Evolutionary conservation across 2,113 vertebrate genomes (phyloP), one percentile per base, ranked within the genome.

Genomic region (Stercorarius parasiticus): DNA sequence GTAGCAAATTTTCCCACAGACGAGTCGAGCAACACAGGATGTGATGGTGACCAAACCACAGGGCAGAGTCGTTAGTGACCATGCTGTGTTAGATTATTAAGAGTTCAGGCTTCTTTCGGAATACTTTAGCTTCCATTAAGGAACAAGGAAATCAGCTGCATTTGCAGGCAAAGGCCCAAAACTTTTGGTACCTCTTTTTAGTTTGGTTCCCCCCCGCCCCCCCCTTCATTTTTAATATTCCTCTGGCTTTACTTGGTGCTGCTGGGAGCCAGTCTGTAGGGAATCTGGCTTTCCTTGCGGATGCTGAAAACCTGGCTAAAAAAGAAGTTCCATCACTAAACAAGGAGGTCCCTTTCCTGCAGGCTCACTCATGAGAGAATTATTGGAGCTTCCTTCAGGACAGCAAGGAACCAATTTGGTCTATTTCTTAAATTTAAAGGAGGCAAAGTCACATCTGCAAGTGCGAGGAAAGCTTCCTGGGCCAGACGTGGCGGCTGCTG

Each of bases 1-100:
- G 27, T 0, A 34, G 23, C 1, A 5, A 2, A 1, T 2, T 34
- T 53, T 70, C 30, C 27, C 64, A 13, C 34, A 26, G 69, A 17
- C 11, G 4, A 1, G 32, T 5, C 6, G 59, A 42, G 87, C 1
- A 55, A 62, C 7, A 1, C 21, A 1, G 66, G 49, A 3, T 4
- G 53, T 1, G 55, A 10, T 11, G 59, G 17, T 6, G 65, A 21
- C 15, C 13, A 7, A 30, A 23, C 18, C 19, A 3, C 40, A 5
- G 70, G 77, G 82, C 43, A 29, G 52, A 38, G 78, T 34, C 7
- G 1, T 12, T 18, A 2, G n/a, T 49, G 59, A 30, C 40, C 10
- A 1, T 0, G 9, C 47, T 32, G 47, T 32, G 53, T 32, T 27
- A 2, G 23, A 11, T 34, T 17, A 9, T 15, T 3, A 29, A 23